phyloP scores from a whole-genome alignment of 2,888 invertebrate species.

The Heterodera filipjevi region DNA sequence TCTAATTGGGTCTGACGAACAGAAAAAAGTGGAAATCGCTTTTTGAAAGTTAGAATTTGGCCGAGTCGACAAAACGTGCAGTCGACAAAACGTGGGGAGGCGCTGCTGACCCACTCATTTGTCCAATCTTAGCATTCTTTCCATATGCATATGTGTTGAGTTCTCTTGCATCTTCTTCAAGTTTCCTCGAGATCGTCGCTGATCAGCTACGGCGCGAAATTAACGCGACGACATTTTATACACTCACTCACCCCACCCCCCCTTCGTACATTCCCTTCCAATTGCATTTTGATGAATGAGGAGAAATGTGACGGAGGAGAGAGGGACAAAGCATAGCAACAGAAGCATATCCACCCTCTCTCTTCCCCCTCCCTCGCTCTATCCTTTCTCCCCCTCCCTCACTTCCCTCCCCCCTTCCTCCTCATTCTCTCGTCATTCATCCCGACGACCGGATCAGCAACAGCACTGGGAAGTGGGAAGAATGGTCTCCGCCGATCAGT shows the following conservation, averaged over 20 bases:
- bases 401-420: background rate
- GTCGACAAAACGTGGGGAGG: too few relatives aligned
- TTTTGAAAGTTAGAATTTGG: too few relatives aligned
- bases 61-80: too few relatives aligned
- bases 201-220: background rate
- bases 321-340: background rate
- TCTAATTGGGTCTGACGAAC: too few relatives aligned
- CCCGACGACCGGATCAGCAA: conserved; percentile 10
- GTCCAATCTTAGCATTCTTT: background rate
- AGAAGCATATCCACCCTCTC: too few relatives aligned
- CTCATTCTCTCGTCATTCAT: conserved; percentile 7
- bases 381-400: too few relatives aligned
- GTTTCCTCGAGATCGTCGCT: background rate
- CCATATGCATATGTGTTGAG: background rate
- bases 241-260: background rate
- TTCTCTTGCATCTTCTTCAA: background rate
- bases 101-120: too few relatives aligned
- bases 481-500: conserved; percentile 12
- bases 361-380: too few relatives aligned
- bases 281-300: conserved; percentile 1
- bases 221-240: background rate
- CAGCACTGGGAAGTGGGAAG: background rate
- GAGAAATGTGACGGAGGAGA: background rate
- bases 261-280: background rate
- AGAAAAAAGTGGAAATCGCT: too few relatives aligned